Evolutionary conservation across 2,797 vertebrate genomes (phyloP), one percentile per base, ranked within the genome.

Genomic region (Macroramphosus scolopax): DNA sequence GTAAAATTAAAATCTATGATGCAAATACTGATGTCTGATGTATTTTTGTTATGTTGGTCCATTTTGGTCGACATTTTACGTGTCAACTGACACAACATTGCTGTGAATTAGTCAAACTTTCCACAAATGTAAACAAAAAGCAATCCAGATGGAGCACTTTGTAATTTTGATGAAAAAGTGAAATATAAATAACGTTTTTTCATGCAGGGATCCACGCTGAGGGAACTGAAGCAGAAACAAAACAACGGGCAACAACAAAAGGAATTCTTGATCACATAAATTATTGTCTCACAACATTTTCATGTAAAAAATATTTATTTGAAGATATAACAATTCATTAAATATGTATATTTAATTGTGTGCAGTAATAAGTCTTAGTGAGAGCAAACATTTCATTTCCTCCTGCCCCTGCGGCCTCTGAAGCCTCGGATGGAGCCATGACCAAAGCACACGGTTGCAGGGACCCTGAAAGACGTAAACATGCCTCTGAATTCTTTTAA

Each of bases 341-440:
- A 3, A 22, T 3, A 6, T 22, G 20, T 3, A 22, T 22, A 22
- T 6, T 22, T 22, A 6, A 22, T 22, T 22, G 20, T n/a, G n/a
- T n/a, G n/a, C n/a, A 22, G 20, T 22, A 3, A 22, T 6, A 22
- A 3, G 20, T 3, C 6, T 22, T n/a, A n/a, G n/a, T n/a, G n/a
- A n/a, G n/a, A 22, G 20, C 6, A 3, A 22, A 22, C 20, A 6
- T 3, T 41, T 87, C 62, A 90, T 75, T 90, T 93, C 59, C 87
- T 91, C 41, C 80, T 87, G 48, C 76, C 71, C 4, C 82, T 84
- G 1, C 58, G 52, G 24, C 87, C 88, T 87, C 80, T 85, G 66
- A 94, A 94, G 59, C 91, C 89, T 42, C 90, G 86, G 24, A 91
- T 69, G 3, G 91, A 90, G 34, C 91, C 90, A 35, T 91, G 89